These are phyloP conservation scores for Drosophila ananassae DNA, from an alignment of 1,140 invertebrate species.

Conservation along the genomic window DNA sequence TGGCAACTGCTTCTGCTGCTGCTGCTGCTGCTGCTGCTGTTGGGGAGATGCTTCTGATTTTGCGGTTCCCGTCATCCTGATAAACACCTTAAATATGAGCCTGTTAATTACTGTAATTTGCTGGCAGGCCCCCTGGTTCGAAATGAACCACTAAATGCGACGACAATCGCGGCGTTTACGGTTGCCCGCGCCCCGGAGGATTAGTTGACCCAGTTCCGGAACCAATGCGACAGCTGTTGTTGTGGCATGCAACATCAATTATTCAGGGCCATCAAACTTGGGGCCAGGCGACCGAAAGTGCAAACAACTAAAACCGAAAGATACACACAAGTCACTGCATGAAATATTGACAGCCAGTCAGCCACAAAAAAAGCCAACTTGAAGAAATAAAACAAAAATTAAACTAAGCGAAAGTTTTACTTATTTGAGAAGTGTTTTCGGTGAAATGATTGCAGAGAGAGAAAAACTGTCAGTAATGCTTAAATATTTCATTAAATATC, in stretches of 20 bases:
- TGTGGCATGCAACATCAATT: constrained; percentile 64
- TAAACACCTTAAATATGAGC: constrained; percentile 68
- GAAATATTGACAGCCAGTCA: constrained; percentile 57
- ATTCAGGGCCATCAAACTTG: constrained; percentile 67
- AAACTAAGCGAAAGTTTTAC: constrained; percentile 53
- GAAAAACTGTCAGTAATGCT: not conserved
- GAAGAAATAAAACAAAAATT: constrained; percentile 21
- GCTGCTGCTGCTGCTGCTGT: not conserved
- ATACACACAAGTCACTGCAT: constrained; percentile 42
- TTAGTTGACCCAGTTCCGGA: constrained; percentile 71
- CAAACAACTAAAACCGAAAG: constrained; percentile 53
- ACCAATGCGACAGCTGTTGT: constrained; percentile 42
- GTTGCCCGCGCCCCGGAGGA: constrained; percentile 46
- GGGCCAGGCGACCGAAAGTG: constrained; percentile 29
- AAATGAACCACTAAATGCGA: constrained; percentile 56
- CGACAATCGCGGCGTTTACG: constrained; percentile 53
- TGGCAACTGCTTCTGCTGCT: not conserved
- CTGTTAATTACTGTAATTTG: constrained; percentile 74
- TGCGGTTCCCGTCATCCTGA: constrained; percentile 37
- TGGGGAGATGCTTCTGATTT: not conserved
- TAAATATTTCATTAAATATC: not conserved
- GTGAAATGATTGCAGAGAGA: not conserved
- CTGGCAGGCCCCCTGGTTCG: constrained; percentile 21
- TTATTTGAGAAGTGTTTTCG: not conserved
- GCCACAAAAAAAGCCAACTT: constrained; percentile 15